These are phyloP conservation scores for Albula glossodonta DNA, from an alignment of 2,113 vertebrate genomes.

Conservation along the genomic window DNA sequence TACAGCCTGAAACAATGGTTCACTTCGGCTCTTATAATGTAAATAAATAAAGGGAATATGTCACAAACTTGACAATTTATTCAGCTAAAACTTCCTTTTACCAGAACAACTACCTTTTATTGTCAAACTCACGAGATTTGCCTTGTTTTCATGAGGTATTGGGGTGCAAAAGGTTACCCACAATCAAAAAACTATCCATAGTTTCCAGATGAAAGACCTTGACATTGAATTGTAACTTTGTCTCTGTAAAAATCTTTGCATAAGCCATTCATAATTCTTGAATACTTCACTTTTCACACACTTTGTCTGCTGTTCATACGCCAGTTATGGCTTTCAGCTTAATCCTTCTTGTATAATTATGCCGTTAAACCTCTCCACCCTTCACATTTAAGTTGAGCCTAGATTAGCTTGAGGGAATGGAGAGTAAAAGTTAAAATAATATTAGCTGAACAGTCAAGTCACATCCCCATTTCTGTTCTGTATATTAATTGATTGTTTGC, in stretches of 20 bases:
- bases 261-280: neutral
- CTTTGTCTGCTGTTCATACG: slow-evolving; percentile 31
- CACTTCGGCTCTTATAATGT: no score
- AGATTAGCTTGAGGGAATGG: slow-evolving; percentile 12
- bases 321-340: neutral
- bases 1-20: no score
- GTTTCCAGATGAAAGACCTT: neutral
- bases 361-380: slow-evolving; percentile 16
- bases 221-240: neutral
- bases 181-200: no score
- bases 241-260: no score
- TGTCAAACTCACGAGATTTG: no score
- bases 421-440: slow-evolving; percentile 23
- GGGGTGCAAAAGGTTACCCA: no score
- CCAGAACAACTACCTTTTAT: no score
- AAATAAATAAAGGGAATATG: no score
- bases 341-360: slow-evolving; percentile 27
- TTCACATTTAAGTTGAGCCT: slow-evolving; percentile 24
- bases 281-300: slow-evolving; percentile 9
- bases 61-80: no score
- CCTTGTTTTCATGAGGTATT: no score
- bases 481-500: slow-evolving; percentile 43
- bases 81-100: no score
- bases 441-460: slow-evolving; percentile 9
- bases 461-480: neutral